phyloP scores from a whole-genome alignment of 2,113 vertebrate species.

The Tyto alba region DNA sequence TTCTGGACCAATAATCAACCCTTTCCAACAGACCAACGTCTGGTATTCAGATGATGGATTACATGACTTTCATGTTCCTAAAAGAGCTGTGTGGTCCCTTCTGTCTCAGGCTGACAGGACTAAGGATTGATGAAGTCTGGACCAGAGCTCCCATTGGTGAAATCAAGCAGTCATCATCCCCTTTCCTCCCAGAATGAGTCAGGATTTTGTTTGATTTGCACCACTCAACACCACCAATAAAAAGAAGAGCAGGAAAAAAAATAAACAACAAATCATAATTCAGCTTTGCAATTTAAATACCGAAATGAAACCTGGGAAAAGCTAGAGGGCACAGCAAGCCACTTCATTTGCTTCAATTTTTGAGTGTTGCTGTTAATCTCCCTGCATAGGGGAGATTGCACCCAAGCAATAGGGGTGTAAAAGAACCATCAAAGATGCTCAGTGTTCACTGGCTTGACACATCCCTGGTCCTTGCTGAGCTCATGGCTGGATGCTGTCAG shows the following conservation, averaged over 20 bases:
- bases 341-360: not conserved
- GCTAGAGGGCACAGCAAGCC: not conserved
- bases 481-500: not conserved
- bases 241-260: not conserved
- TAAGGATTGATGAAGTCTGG: not conserved
- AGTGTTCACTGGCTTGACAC: not conserved
- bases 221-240: not conserved
- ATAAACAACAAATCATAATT: not conserved
- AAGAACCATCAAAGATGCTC: not conserved
- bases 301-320: not conserved
- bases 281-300: not conserved
- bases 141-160: not conserved
- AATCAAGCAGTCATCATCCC: not conserved
- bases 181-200: not conserved
- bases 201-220: not conserved
- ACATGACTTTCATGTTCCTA: not conserved
- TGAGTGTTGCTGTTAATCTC: not conserved
- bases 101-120: not conserved
- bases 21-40: not conserved
- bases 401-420: accelerated
- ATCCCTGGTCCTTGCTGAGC: not conserved
- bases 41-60: not conserved
- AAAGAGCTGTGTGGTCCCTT: not conserved
- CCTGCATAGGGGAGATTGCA: not conserved
- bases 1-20: not conserved